A percentile compares a stretch with the other conserved stretches of the same genome.
Evolutionary conservation across 2,113 vertebrate species (phyloP).

Genomic region (Ellobius talpinus): DNA sequence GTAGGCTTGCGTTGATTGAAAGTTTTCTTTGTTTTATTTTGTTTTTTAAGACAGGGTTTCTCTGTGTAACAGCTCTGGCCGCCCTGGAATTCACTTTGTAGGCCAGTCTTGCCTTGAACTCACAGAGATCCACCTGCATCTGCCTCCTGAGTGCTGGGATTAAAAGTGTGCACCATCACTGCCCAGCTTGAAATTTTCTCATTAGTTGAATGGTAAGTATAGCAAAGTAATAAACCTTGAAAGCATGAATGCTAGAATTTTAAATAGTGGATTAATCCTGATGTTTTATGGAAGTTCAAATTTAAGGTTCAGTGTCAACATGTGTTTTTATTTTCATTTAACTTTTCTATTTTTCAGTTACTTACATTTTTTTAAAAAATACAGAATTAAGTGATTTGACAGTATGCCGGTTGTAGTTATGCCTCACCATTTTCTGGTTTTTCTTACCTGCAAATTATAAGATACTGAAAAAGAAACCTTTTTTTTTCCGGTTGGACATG

Average conservation of each 20-base stretch:
- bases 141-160: too few species aligned
- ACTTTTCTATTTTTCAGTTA: conserved; percentile 5
- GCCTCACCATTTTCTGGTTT: conserved; percentile 16
- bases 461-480: not conserved
- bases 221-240: not conserved
- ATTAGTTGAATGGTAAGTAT: not conserved
- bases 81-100: too few species aligned
- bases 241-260: not conserved
- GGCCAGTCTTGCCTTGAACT: too few species aligned
- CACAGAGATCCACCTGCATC: too few species aligned
- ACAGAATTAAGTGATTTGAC: not conserved
- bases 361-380: not conserved
- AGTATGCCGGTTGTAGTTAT: not conserved
- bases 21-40: not conserved
- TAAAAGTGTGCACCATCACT: too few species aligned
- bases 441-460: conserved; percentile 6
- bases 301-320: not conserved
- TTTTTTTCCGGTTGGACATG: not conserved
- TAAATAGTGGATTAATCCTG: conserved; percentile 23
- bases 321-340: conserved; percentile 29
- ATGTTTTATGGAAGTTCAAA: conserved; percentile 23
- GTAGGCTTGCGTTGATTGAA: conserved; percentile 85
- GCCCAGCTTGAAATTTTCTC: not conserved
- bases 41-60: too few species aligned
- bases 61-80: too few species aligned